A percentile compares a stretch with the other conserved stretches of the same genome.
Evolutionary conservation across 2,797 vertebrate species (phyloP).

Genomic region (Microctenopoma lineatum): DNA sequence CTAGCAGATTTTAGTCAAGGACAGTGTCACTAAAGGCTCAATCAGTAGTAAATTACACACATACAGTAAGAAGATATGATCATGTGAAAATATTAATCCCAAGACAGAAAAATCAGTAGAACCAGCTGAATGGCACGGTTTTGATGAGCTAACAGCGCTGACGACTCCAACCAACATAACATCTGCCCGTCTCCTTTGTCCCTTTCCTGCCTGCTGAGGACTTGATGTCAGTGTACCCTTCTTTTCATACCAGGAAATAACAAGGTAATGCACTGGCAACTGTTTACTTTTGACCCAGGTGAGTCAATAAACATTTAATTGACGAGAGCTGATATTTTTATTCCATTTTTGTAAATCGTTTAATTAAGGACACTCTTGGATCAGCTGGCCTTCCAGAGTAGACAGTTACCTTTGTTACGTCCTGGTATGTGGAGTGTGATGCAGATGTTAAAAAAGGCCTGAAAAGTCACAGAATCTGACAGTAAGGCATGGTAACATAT

Average conservation of each 20-base stretch:
- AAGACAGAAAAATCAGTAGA: conserved; percentile 51
- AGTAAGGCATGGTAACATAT: conserved; percentile 37
- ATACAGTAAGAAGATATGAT: conserved; percentile 51
- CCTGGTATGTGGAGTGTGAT: conserved; percentile 58
- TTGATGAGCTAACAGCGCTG: conserved; percentile 22
- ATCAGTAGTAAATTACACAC: conserved; percentile 77
- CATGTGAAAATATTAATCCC: conserved; percentile 38
- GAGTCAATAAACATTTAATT: conserved; percentile 26
- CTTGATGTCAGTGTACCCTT: conserved; percentile 30
- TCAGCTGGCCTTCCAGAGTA: conserved; percentile 36
- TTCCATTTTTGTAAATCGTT: conserved; percentile 52
- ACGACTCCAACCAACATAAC: conserved; percentile 7
- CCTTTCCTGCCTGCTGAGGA: conserved; percentile 38
- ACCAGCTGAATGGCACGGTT: conserved; percentile 52
- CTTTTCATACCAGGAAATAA: conserved; percentile 57
- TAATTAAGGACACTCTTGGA: conserved; percentile 52
- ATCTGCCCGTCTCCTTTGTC: conserved; percentile 31
- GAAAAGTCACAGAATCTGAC: conserved; percentile 36
- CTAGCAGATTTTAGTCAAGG: conserved; percentile 32
- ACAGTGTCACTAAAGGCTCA: conserved; percentile 50
- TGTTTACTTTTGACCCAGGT: conserved; percentile 11
- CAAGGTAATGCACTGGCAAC: conserved; percentile 41
- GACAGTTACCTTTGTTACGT: conserved; percentile 44
- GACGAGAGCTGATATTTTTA: conserved; percentile 29
- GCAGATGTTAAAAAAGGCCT: conserved; percentile 38